Evolutionary conservation across 2,797 vertebrate species (phyloP), one percentile per base, ranked within the genome.

Genomic region (Periophthalmus magnuspinnatus): DNA sequence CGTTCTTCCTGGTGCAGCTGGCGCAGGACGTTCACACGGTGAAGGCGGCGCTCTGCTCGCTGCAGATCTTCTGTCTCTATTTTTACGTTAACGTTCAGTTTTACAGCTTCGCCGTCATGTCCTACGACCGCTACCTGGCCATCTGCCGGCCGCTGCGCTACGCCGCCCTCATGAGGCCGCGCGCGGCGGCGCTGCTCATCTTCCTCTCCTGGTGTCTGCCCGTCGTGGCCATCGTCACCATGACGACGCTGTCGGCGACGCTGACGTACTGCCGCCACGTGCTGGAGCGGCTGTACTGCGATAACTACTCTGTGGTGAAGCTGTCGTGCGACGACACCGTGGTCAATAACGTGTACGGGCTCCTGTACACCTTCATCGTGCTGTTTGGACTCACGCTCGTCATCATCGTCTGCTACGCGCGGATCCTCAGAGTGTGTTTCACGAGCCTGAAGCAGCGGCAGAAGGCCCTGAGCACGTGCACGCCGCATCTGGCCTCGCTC

Each of bases 21-120:
- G 60, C 87, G n/a, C 70, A 75, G 6, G 80, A 82, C 22, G 7
- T 56, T 8, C 84, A 86, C 68, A 71, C 67, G 10, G 47, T 91
- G 62, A 36, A 80, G 45, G 21, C 48, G 14, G 0, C 45, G 0
- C 1, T 71, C 5, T 88, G 84, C n/a, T 81, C 79, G 61, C 66
- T 84, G 61, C 88, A 92, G 62, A 75, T 89, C 6, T 89, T 81
- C 60, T 75, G 41, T 69, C 0, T 65, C 1, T 62, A 68, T 1
- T 4, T 38, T 0, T 77, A 77, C 22, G 61, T 1, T 0, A 1
- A 0, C 9, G 19, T 67, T 0, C 56, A 77, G 7, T 73, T 67
- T 1, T 10, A 5, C 0, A 69, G 21, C 32, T 13, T 70, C 5
- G 38, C 50, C 1, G 3, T 41, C 56, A 77, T 72, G 70, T 72